phyloP scores from a whole-genome alignment of 2,113 vertebrate species.

The Bubo bubo region DNA sequence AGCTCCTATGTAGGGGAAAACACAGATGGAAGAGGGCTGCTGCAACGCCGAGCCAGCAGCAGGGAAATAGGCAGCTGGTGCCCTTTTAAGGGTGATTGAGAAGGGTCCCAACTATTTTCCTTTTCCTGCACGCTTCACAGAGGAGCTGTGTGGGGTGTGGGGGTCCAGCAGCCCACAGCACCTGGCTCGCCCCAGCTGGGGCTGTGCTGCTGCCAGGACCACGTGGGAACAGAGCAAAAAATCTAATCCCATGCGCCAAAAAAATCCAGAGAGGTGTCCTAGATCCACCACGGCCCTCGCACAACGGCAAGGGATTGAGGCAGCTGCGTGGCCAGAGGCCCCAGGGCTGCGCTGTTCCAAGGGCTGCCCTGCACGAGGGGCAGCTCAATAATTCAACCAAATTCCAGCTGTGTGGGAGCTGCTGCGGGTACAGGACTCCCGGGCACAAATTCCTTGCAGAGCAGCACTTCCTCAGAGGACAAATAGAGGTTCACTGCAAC shows the following conservation, averaged over 20 bases:
- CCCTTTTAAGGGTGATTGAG: neutral
- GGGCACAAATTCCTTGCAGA: neutral
- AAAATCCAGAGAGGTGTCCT: neutral
- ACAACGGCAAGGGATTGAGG: rapidly evolving
- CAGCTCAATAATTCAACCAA: neutral
- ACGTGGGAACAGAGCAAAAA: rapidly evolving
- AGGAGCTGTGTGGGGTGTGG: rapidly evolving
- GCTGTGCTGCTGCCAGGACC: neutral
- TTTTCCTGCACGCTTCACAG: rapidly evolving
- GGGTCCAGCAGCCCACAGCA: neutral
- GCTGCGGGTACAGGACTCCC: rapidly evolving
- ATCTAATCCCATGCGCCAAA: rapidly evolving
- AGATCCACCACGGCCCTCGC: rapidly evolving
- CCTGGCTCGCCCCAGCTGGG: neutral
- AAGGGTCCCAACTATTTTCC: neutral
- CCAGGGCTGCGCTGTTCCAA: rapidly evolving
- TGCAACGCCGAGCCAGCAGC: neutral
- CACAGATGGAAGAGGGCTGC: neutral
- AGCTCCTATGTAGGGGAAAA: neutral
- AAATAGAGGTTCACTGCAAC: neutral
- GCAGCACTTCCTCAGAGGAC: neutral
- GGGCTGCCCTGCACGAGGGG: neutral
- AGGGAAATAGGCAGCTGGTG: rapidly evolving
- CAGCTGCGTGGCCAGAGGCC: neutral
- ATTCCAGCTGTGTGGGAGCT: rapidly evolving